Evolutionary conservation across 2,113 vertebrate species (phyloP).

Genomic region (Mormoops blainvillei): DNA sequence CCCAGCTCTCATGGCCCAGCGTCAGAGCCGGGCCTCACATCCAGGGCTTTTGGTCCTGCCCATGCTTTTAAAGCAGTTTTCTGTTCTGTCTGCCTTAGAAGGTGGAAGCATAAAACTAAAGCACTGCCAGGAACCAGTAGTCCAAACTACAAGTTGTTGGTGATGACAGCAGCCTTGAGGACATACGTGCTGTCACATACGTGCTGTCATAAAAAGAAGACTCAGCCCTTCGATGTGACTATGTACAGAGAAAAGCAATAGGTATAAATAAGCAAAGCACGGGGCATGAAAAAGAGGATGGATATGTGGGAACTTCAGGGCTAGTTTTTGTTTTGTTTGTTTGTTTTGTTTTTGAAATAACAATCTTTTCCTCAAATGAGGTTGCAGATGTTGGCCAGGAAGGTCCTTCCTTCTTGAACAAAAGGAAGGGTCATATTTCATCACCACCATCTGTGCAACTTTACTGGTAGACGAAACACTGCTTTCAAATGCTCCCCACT

Average conservation of each 20-base stretch:
- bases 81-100: background rate
- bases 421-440: conserved; percentile 3
- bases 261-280: background rate
- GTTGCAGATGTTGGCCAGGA: background rate
- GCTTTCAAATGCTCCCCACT: background rate
- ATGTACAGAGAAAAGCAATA: background rate
- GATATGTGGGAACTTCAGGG: background rate
- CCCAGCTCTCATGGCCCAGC: background rate
- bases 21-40: background rate
- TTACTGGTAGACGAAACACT: background rate
- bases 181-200: background rate
- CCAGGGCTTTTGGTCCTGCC: background rate
- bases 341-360: background rate
- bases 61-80: background rate
- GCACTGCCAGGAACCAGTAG: background rate
- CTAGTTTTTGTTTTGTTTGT: background rate
- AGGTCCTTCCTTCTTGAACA: conserved; percentile 12
- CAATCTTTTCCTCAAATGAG: background rate
- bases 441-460: background rate
- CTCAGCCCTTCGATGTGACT: background rate
- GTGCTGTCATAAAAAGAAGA: background rate
- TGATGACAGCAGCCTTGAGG: background rate
- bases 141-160: background rate
- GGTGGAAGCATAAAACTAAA: background rate
- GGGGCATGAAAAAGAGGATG: background rate